phyloP scores from a whole-genome alignment of 2,797 vertebrate genomes.

The Lagocephalus sceleratus region DNA sequence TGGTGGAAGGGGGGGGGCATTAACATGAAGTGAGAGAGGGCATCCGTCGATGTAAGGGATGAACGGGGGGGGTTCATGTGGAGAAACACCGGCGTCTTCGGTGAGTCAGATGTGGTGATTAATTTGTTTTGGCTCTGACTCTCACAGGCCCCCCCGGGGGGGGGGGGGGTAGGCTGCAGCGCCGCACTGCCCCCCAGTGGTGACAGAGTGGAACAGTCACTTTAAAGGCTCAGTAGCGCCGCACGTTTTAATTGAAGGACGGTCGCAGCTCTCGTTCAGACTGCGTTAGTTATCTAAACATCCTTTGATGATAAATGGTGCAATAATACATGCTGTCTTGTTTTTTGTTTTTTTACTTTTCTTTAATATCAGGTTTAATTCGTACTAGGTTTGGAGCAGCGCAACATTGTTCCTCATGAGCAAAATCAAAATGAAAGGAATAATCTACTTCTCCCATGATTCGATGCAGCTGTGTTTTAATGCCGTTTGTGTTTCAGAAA shows the following conservation, averaged over 20 bases:
- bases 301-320: no score
- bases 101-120: constrained; percentile 72
- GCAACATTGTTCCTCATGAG: no score
- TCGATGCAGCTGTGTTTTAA: no score
- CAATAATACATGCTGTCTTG: no score
- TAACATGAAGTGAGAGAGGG: constrained; percentile 22
- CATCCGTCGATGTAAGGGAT: constrained; percentile 28
- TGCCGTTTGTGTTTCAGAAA: no score
- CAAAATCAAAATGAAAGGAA: no score
- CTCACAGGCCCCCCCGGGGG: constrained; percentile 50
- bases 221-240: constrained; percentile 6
- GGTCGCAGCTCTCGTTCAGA: no score
- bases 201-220: neutral
- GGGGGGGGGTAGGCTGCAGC: neutral
- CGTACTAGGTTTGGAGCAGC: no score
- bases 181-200: constrained; percentile 54
- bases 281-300: no score
- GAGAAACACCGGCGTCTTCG: constrained; percentile 59
- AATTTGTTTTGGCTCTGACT: constrained; percentile 59
- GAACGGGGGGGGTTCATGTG: constrained; percentile 34
- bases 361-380: no score
- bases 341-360: no score
- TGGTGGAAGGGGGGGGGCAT: constrained; percentile 14
- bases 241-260: constrained; percentile 2
- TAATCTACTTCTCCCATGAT: no score